Base-by-base conservation (phyloP, 1,140 invertebrate species). In the Drosophila subpulchrella region DNA sequence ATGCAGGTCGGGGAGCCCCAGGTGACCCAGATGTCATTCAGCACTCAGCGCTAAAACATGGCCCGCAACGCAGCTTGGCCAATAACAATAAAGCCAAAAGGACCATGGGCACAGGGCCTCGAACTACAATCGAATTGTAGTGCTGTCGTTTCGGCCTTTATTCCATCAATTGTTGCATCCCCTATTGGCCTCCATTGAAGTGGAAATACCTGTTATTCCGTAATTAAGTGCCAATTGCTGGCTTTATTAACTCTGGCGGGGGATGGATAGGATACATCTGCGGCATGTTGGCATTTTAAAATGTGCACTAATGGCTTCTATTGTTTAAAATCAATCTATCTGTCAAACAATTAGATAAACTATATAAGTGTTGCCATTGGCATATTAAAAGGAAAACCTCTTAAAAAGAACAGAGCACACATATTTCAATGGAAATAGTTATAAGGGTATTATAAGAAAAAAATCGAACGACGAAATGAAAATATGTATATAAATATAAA, bases 11-110 rank as follows among this genome's bases (percentile, higher is more conserved):
- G 55, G 11, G 5, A 36, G 42, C 27, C 60, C 75, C 83, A 88
- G 82, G 78, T 88, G 84, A 88, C 83, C 83, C 84, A 88, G 84
- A 89, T 88, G 83, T 88, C 83, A 88, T 88, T 79, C 67, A 66
- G 72, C 80, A 77, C 55, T 88, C 60, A 66, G 48, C 63, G 84
- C 67, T 86, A 76, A 86, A 86, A 86, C 83, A 79, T 83, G 79
- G 60, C 71, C 80, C 46, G 61, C 60, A 76, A 63, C 77, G 42
- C 57, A 60, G 56, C 53, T 48, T 54, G 80, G 84, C 83, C 84
- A 88, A 88, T 88, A 88, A 88, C 83, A 88, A 89, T 88, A 89
- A 88, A 80, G 72, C 41, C 71, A 66, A 80, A 44, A 44, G 17
- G 42, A 44, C 42, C 17, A 42, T 8, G 61, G 76, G 44, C 58